Percentiles rank a stretch among this genome's conserved stretches.
Conservation (phyloP, 1,140 invertebrate genomes). For the Drosophila busckii region DNA sequence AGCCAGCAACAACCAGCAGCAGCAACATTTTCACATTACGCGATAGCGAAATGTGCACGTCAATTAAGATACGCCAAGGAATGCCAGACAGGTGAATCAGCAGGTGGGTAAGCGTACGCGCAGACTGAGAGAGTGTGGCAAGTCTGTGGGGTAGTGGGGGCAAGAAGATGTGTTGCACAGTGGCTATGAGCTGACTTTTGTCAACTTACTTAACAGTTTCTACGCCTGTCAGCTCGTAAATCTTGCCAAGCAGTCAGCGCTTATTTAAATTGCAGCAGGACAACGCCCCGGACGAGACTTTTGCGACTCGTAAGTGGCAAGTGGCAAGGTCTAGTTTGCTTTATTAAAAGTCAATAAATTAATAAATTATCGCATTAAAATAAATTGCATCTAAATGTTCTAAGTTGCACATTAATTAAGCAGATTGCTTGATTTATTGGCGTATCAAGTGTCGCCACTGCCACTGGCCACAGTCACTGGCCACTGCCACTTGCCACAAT, state of each 20-base stretch:
- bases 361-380: constrained; percentile 79
- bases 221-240: constrained; percentile 78
- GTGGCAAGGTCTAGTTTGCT: constrained; percentile 15
- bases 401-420: constrained; percentile 79
- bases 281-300: constrained; percentile 31
- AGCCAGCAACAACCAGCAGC: constrained; percentile 20
- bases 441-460: constrained; percentile 74
- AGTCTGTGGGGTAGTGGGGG: neutral
- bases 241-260: constrained; percentile 27
- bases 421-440: constrained; percentile 79
- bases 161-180: constrained; percentile 10
- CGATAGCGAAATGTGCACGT: constrained; percentile 77
- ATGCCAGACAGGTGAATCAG: constrained; percentile 68
- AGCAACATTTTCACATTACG: constrained; percentile 73
- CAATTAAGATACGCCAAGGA: constrained; percentile 74
- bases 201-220: constrained; percentile 77
- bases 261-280: constrained; percentile 21
- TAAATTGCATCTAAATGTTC: constrained; percentile 79
- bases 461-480: neutral
- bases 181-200: constrained; percentile 61
- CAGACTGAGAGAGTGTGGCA: too few relatives aligned
- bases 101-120: constrained; percentile 6
- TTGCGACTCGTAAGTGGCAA: too few relatives aligned
- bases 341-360: constrained; percentile 78
- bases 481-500: neutral